These are phyloP conservation scores for Wiebesia pumilae DNA, from an alignment of 1,140 invertebrate species.

Conservation along the genomic window DNA sequence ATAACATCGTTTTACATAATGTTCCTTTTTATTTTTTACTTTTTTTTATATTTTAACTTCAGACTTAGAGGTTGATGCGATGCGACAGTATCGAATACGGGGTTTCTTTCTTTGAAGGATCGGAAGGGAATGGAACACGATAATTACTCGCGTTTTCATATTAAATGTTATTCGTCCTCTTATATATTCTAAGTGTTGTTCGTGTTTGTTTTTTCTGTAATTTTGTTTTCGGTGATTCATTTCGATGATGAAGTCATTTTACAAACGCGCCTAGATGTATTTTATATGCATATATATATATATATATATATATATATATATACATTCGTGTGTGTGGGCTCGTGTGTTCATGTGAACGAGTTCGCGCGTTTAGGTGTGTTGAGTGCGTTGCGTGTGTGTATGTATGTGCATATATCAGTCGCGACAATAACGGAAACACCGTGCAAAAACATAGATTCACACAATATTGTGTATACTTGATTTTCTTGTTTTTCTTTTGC, in stretches of 20 bases:
- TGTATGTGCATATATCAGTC: neutral
- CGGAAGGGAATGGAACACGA: conserved; percentile 44
- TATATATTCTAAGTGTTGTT: neutral
- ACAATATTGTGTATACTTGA: conserved; percentile 18
- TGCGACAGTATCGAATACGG: conserved; percentile 48
- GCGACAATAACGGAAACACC: conserved; percentile 35
- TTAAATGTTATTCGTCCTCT: conserved; percentile 30
- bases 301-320: neutral
- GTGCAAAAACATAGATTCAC: conserved; percentile 49
- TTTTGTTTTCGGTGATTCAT: conserved; percentile 13
- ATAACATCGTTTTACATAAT: conserved; percentile 52
- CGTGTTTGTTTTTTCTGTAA: conserved; percentile 5
- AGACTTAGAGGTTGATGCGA: conserved; percentile 50
- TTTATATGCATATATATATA: neutral
- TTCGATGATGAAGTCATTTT: conserved; percentile 13
- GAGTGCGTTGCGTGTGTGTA: neutral
- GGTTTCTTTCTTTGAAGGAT: conserved; percentile 41
- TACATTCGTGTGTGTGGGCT: neutral
- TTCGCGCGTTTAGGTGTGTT: too few relatives aligned
- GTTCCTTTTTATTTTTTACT: conserved; percentile 33
- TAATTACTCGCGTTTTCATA: conserved; percentile 43
- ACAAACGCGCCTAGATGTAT: conserved; percentile 6
- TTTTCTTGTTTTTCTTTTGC: conserved; percentile 7
- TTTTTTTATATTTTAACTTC: conserved; percentile 43
- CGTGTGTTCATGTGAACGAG: too few relatives aligned